These are phyloP conservation scores for Mesoligia furuncula DNA, from an alignment of 2,888 invertebrate species.

Conservation along the genomic window DNA sequence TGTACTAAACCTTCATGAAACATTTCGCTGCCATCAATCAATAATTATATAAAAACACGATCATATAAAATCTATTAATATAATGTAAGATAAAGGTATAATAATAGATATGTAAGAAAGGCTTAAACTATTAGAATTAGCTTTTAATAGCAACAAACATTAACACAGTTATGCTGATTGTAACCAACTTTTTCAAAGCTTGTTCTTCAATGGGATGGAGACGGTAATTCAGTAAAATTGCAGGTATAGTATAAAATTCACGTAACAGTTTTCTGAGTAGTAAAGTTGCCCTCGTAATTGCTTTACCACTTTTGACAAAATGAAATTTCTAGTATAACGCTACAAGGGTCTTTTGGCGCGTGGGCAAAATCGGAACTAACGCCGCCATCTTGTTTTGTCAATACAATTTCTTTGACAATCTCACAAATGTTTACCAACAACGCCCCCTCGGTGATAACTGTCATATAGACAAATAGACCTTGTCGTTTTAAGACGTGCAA, in stretches of 20 bases:
- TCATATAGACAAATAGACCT: neutral
- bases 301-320: neutral
- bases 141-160: conserved; percentile 55
- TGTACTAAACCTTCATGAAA: conserved; percentile 50
- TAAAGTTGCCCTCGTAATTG: neutral
- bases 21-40: conserved; percentile 55
- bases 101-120: conserved; percentile 66
- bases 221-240: conserved; percentile 10
- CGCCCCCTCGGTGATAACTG: neutral
- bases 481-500: neutral
- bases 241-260: neutral
- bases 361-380: neutral
- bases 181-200: conserved; percentile 32
- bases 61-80: conserved; percentile 63
- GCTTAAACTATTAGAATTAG: conserved; percentile 62
- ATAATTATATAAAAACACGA: conserved; percentile 63
- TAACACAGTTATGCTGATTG: conserved; percentile 52
- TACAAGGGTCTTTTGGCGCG: neutral
- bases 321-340: neutral
- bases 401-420: too few relatives aligned
- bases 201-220: conserved; percentile 5
- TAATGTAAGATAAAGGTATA: conserved; percentile 58
- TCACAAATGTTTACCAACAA: neutral
- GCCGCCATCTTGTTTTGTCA: neutral
- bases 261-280: neutral